Base-by-base conservation (phyloP, 2,888 invertebrate species). In the Drosophila leonis region DNA sequence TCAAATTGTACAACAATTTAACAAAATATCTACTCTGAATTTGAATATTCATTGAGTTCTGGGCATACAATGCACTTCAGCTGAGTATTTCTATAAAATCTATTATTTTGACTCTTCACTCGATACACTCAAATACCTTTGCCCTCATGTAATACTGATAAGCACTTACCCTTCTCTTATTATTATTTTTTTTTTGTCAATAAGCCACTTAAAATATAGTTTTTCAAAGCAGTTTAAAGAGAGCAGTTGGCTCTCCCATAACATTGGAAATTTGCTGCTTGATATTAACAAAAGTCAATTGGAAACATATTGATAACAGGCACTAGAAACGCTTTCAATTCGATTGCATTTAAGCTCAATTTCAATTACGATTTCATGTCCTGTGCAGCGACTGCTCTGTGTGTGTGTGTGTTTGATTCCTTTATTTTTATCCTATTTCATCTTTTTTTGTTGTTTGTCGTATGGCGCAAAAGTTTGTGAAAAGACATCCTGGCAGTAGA, bases 271-370 rank as follows among this genome's bases (percentile, higher is more conserved):
- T 68, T 70, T n/a, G 35, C 35, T 13, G 24, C 20, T 49, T 27
- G 59, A 10, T 41, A 57, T 80, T 75, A 71, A 52, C 44, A 65
- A 66, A 66, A 37, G 57, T 55, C 64, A 67, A 78, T 82, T 82
- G 52, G 59, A 29, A 44, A 33, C 57, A 62, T 71, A 65, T 82
- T 78, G 82, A 64, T 74, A 41, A 57, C 49, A 37, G 29, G 46
- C 42, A 61, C 41, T n/a, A 67, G n/a, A 83, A 78, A 39, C 51
- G 24, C 20, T 64, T 72, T 37, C 41, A 48, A 42, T 68, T 51
- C 42, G 20, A 24, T 29, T 54, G 39, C 33, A 41, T 54, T 63
- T 54, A 29, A 49, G 39, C 60, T 79, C 68, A 61, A 59, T 82
- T 66, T 77, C 74, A 80, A 69, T 69, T 72, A 51, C 48, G 18